Percentiles rank a stretch among this genome's conserved stretches.
phyloP scores from a whole-genome alignment of 2,797 vertebrate genomes.

The Cirrhinus mrigala region DNA sequence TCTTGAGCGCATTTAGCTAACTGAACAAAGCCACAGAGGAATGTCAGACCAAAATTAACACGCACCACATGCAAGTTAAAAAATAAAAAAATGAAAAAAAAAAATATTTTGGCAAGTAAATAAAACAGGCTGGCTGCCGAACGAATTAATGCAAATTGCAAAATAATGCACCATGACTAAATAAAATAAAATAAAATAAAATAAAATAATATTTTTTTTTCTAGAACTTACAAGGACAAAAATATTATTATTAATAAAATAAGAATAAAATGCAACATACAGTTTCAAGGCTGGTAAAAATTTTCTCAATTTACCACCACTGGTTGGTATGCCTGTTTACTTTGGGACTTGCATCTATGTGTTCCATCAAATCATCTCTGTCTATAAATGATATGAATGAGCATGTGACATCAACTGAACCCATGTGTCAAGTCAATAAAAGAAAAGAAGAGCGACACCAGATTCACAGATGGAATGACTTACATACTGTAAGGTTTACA shows the following conservation, averaged over 20 bases:
- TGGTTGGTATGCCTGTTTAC: not conserved
- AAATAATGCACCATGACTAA: not conserved
- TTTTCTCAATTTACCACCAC: not conserved
- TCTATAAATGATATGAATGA: constrained; percentile 1
- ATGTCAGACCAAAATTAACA: not conserved
- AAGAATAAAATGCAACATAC: not conserved
- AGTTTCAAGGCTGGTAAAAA: too few species aligned
- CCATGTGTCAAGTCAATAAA: not conserved
- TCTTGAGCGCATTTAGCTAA: not conserved
- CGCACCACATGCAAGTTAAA: not conserved
- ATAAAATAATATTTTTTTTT: not conserved
- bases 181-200: not conserved
- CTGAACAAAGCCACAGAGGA: not conserved
- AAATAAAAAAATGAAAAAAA: not conserved
- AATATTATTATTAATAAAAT: not conserved
- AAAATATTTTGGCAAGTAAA: not conserved
- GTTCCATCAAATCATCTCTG: not conserved
- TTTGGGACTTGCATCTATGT: not conserved
- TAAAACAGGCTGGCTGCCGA: not conserved
- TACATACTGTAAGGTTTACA: not conserved
- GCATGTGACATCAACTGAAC: constrained; percentile 5
- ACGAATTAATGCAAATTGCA: not conserved
- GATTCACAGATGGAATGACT: not conserved
- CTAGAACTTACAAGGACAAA: not conserved
- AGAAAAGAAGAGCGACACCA: not conserved